Conservation (phyloP, 2,113 vertebrate genomes). For the Lampris megalopsis region DNA sequence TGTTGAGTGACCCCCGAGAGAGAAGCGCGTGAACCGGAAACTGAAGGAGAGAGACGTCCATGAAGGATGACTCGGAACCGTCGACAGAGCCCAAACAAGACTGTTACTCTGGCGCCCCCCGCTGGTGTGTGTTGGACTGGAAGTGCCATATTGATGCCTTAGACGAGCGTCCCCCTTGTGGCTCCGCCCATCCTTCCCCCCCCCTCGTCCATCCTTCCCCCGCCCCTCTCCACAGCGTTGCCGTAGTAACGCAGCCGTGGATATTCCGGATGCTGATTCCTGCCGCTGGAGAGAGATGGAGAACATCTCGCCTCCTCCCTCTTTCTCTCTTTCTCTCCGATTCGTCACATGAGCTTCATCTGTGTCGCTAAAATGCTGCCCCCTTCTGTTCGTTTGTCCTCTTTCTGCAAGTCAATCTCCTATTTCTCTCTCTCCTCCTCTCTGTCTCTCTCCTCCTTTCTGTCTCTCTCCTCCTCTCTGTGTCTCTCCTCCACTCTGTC, state of each 20-base stretch:
- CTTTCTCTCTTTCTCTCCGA: constrained; percentile 21
- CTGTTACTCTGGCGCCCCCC: too few species aligned
- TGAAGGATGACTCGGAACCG: too few species aligned
- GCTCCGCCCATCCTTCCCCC: constrained; percentile 35
- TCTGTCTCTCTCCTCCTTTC: too few species aligned
- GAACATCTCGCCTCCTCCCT: background rate
- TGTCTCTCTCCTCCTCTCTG: background rate
- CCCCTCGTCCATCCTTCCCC: constrained; percentile 6
- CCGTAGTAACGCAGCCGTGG: constrained; percentile 46
- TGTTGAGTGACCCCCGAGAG: too few species aligned
- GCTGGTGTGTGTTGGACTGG: constrained; percentile 32
- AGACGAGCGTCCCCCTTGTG: constrained; percentile 63
- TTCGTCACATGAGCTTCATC: background rate
- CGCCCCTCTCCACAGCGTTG: constrained; percentile 34
- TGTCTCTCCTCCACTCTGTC: constrained; percentile 7
- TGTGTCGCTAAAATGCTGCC: background rate
- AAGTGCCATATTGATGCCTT: constrained; percentile 75
- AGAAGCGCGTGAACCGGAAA: too few species aligned
- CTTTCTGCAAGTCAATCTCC: background rate
- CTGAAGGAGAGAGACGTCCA: too few species aligned
- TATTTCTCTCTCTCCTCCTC: too few species aligned
- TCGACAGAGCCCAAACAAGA: too few species aligned
- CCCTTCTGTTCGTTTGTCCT: too few species aligned
- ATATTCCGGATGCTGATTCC: constrained; percentile 63
- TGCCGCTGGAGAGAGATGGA: constrained; percentile 49